A percentile compares a stretch with the other conserved stretches of the same genome.
These are phyloP conservation scores for Zelleria hepariella DNA, from an alignment of 2,888 invertebrate genomes.

Conservation along the genomic window DNA sequence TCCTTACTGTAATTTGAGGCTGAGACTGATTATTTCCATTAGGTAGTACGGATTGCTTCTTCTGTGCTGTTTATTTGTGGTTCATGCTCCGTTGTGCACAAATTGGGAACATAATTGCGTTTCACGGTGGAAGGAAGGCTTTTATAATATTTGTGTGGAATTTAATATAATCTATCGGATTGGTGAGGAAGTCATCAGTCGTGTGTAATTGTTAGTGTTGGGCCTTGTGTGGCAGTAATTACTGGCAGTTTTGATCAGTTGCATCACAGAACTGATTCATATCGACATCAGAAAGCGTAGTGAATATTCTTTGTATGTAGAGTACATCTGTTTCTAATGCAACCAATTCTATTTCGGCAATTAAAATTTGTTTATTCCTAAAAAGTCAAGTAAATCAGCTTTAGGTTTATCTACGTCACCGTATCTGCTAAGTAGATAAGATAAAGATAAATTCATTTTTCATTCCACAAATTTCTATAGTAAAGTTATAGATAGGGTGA, in stretches of 20 bases:
- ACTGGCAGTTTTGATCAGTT: background rate
- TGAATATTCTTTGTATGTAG: background rate
- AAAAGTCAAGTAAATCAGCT: no score
- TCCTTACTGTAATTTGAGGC: no score
- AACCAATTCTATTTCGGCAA: no score
- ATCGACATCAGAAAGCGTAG: background rate
- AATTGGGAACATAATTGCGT: conserved; percentile 46
- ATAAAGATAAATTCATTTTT: no score
- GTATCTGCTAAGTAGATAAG: no score
- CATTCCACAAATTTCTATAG: no score
- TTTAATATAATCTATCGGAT: background rate
- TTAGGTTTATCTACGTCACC: no score
- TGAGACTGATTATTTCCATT: no score
- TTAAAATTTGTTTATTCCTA: no score
- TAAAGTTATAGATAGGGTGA: no score
- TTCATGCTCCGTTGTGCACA: conserved; percentile 43
- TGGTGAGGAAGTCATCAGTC: background rate
- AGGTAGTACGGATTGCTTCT: background rate
- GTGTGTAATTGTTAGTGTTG: background rate
- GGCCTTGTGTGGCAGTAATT: background rate
- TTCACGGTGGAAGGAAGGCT: conserved; percentile 30
- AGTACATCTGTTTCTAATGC: no score
- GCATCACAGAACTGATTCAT: background rate
- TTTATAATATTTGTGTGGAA: background rate
- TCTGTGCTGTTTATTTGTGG: background rate